Base-by-base conservation (phyloP, 2,797 vertebrate species). In the Lepilemur septentrionalis region DNA sequence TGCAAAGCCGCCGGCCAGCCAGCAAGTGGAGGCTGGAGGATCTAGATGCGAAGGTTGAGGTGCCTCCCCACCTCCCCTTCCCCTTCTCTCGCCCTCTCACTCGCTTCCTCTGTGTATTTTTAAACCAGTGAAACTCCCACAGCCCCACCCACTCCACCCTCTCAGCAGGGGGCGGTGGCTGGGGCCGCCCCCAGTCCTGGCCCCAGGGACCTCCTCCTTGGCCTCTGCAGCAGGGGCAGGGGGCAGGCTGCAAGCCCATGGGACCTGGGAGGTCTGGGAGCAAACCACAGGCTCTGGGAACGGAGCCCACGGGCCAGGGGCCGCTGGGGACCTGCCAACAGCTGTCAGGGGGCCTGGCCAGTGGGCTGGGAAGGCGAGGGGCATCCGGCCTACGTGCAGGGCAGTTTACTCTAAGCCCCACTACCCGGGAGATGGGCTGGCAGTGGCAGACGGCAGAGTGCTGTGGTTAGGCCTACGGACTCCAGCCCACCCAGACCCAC, bases 41-140 rank as follows among this genome's bases (percentile, higher is more conserved):
- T 63, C 90, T 72, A 75, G 96, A 87, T 81, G 76, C 90, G 30
- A 12, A 28, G 3, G 41, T 2, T 23, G 73, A 61, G 32, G 43
- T 93, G 76, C 95, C 10, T 97, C 87, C 43, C 0, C 96, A 87
- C 96, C 97, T 97, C 98, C 97, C 97, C 97, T 98, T 98, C 98
- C 98, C 98, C 98, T 97, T 89, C 92, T 97, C 55, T 32, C 69
- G 75, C 83, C 69, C 65, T 92, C 96, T 97, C 87, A 3, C 94
- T 89, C 14, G 8, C 96, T 98, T 98, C 98, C 98, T 98, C 97
- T 94, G 50, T 84, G 89, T 97, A 97, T 98, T 98, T 98, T 98
- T 97, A 98, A 98, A 98, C 95, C 63, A 97, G 67, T 1, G 90
- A 95, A 96, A 97, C 97, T 98, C 97, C 91, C 96, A 96, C 94